Evolutionary conservation across 2,113 vertebrate genomes (phyloP).

Genomic region (Pituophis catenifer): DNA sequence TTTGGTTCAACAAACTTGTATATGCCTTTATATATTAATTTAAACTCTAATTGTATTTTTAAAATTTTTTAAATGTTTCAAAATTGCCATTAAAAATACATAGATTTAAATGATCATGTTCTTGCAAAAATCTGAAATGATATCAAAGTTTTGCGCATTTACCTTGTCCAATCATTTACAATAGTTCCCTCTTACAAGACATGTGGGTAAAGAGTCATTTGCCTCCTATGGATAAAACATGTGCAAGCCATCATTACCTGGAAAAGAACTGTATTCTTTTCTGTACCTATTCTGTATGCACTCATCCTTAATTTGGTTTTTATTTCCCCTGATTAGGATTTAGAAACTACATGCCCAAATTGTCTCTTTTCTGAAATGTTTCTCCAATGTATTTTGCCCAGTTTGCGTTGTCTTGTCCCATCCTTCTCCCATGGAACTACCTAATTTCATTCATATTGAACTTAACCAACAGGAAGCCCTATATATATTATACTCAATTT

Average conservation of each 20-base stretch:
- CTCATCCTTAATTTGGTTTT: neutral
- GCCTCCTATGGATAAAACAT: neutral
- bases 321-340: neutral
- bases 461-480: neutral
- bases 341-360: neutral
- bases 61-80: neutral
- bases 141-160: neutral
- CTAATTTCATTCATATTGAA: neutral
- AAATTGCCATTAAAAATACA: neutral
- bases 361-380: neutral
- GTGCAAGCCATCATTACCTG: neutral
- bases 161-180: neutral
- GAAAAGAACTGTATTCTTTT: neutral
- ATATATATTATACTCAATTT: neutral
- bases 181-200: neutral
- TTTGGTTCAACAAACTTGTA: neutral
- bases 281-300: neutral
- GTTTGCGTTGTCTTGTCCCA: neutral
- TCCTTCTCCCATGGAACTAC: neutral
- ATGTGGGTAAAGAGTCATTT: accelerated
- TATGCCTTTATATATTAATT: neutral
- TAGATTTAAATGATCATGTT: neutral
- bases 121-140: neutral
- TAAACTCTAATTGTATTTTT: neutral
- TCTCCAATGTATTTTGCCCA: constrained; percentile 12